Evolutionary conservation across 1,140 invertebrate species (phyloP).

Genomic region (Euglossa dilemma): DNA sequence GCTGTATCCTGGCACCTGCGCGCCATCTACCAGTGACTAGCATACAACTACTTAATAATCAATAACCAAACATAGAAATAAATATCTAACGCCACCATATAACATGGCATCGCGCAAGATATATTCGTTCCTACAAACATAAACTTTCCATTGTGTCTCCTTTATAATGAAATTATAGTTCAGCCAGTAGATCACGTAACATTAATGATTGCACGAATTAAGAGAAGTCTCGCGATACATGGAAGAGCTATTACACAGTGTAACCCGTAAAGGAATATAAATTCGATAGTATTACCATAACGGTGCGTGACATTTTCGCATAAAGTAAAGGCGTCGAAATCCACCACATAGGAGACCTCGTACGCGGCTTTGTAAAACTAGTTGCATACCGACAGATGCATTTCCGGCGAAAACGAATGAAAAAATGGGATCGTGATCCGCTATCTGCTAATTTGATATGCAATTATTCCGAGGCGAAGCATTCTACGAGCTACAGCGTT

Average conservation of each 20-base stretch:
- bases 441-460: not conserved
- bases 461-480: conserved; percentile 8
- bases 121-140: too few relatives aligned
- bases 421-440: conserved; percentile 6
- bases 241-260: not conserved
- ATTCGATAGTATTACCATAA: not conserved
- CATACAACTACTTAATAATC: too few relatives aligned
- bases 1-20: too few relatives aligned
- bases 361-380: not conserved
- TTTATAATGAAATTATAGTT: too few relatives aligned
- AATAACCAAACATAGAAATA: too few relatives aligned
- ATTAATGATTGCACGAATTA: not conserved
- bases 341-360: not conserved
- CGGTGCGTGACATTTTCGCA: not conserved
- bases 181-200: not conserved
- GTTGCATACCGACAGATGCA: not conserved
- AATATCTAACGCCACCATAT: too few relatives aligned
- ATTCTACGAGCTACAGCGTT: not conserved
- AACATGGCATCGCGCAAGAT: too few relatives aligned
- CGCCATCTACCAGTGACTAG: too few relatives aligned
- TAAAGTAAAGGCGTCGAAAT: not conserved
- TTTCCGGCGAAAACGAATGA: conserved; percentile 4
- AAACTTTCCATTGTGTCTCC: too few relatives aligned
- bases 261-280: not conserved
- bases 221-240: not conserved